phyloP scores from a whole-genome alignment of 2,113 vertebrate genomes.

The Dasypus novemcinctus region DNA sequence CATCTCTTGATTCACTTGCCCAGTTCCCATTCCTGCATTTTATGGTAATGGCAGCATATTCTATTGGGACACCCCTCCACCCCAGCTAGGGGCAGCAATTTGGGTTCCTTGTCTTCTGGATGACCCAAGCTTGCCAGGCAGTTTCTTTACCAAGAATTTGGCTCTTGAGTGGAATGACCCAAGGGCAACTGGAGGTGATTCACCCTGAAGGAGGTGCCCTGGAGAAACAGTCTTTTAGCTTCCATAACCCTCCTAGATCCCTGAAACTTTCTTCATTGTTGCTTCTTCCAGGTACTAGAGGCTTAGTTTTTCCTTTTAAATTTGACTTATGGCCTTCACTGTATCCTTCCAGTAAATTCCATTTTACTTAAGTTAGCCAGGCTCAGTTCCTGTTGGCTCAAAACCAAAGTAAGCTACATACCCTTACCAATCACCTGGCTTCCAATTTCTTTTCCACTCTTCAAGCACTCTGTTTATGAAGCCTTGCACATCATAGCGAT shows the following conservation, averaged over 20 bases:
- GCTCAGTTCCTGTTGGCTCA: neutral
- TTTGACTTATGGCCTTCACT: neutral
- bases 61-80: neutral
- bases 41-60: neutral
- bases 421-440: neutral
- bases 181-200: neutral
- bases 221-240: neutral
- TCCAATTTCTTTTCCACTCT: neutral
- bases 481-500: neutral
- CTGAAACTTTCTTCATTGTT: neutral
- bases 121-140: neutral
- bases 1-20: neutral
- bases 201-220: neutral
- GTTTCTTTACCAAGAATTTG: neutral
- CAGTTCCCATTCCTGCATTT: neutral
- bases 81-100: neutral
- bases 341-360: conserved; percentile 6
- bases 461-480: neutral
- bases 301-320: neutral
- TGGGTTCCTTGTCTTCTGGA: neutral
- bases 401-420: neutral
- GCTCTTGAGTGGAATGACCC: neutral
- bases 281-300: neutral
- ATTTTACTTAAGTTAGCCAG: conserved; percentile 15
- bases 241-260: neutral